A percentile compares a stretch with the other conserved stretches of the same genome.
Conservation (phyloP, 2,888 invertebrate species). For the Melipona beecheii region DNA sequence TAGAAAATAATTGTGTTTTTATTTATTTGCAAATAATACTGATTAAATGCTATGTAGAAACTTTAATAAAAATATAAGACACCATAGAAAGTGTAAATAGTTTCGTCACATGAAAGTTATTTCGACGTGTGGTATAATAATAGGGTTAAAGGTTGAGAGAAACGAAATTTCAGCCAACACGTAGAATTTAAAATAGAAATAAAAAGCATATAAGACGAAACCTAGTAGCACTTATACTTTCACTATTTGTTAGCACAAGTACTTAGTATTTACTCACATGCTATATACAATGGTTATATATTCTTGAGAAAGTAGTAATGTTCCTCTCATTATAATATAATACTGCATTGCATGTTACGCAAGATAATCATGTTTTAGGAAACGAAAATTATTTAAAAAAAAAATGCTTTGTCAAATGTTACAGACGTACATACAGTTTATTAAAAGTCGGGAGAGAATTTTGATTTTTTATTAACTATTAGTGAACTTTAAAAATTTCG, state of each 20-base stretch:
- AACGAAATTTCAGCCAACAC: slow-evolving; percentile 2
- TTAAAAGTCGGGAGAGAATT: background rate
- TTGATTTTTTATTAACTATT: background rate
- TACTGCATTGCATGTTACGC: background rate
- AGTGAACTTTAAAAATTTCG: background rate
- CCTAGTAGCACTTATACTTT: slow-evolving; percentile 44
- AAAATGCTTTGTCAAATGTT: background rate
- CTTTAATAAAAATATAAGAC: background rate
- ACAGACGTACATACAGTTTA: background rate
- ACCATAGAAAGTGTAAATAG: background rate
- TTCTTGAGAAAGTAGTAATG: slow-evolving; percentile 32
- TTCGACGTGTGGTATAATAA: background rate
- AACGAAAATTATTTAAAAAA: background rate
- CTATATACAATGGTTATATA: slow-evolving; percentile 3
- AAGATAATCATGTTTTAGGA: background rate
- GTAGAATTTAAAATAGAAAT: slow-evolving; percentile 14
- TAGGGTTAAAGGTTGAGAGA: slow-evolving; percentile 12
- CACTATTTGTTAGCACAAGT: slow-evolving; percentile 38
- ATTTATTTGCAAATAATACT: background rate
- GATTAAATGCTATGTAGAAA: background rate
- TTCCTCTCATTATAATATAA: slow-evolving; percentile 17
- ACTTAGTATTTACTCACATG: slow-evolving; percentile 29
- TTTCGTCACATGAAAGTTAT: slow-evolving; percentile 3
- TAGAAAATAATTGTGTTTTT: background rate
- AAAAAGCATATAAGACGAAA: slow-evolving; percentile 24